Evolutionary conservation across 1,140 invertebrate species (phyloP), one percentile per base, ranked within the genome.

Genomic region (Scaptodrosophila lebanonensis): DNA sequence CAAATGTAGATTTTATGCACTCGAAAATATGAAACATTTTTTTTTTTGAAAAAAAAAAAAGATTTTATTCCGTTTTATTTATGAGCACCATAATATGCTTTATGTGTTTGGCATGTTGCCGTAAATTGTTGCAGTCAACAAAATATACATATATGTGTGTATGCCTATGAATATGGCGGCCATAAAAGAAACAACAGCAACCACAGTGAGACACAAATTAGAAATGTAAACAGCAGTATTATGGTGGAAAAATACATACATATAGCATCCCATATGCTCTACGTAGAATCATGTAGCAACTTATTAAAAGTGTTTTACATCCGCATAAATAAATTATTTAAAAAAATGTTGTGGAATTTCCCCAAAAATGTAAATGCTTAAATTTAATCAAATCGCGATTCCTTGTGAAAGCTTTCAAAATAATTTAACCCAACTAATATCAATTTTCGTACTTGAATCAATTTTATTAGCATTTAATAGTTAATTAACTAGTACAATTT

Each of bases 121-220:
- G 73, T 77, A 77, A 77, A 77, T 77, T 77, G 75, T 65, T 77
- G 75, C 75, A 77, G 75, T 82, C 73, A 77, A 79, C 73, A 77
- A 56, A 52, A 40, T 57, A 56, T 35, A 67, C 11, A 56, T n/a
- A n/a, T n/a, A n/a, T n/a, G n/a, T n/a, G n/a, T n/a, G n/a, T n/a
- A n/a, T n/a, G n/a, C n/a, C n/a, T n/a, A n/a, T n/a, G n/a, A n/a
- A n/a, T n/a, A n/a, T n/a, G n/a, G n/a, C n/a, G n/a, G n/a, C n/a
- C n/a, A n/a, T n/a, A 11, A 42, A 12, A 8, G 27, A 45, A 62
- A 15, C 30, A 29, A 20, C 30, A 57, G 58, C 42, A 70, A 51
- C 60, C 58, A 51, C 51, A 25, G 8, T 16, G 51, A 61, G 15
- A 66, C 60, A 69, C 75, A 73, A 77, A 79, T 77, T 77, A 44